These are phyloP conservation scores for Troides helena DNA, from an alignment of 2,888 invertebrate species.

Conservation along the genomic window DNA sequence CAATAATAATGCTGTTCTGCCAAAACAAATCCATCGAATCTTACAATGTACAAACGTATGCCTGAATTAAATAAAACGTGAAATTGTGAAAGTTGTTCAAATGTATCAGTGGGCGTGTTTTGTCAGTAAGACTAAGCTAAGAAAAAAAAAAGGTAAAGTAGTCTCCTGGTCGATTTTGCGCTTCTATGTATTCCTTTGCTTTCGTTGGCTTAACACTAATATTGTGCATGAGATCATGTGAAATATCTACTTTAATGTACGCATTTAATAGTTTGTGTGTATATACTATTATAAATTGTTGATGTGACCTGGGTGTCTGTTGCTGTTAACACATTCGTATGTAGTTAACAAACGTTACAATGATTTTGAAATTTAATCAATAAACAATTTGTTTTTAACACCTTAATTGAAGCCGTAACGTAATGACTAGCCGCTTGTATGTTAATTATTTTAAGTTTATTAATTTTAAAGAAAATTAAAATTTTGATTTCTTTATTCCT, in stretches of 20 bases:
- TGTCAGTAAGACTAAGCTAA: slow-evolving; percentile 77
- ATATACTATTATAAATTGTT: slow-evolving; percentile 56
- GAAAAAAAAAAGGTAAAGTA: slow-evolving; percentile 67
- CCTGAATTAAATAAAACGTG: slow-evolving; percentile 31
- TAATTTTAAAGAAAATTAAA: background rate
- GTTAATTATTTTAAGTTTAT: background rate
- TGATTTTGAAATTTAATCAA: slow-evolving; percentile 11
- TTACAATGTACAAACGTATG: slow-evolving; percentile 32
- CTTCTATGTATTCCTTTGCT: slow-evolving; percentile 48
- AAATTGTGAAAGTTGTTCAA: slow-evolving; percentile 36
- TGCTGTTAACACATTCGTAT: slow-evolving; percentile 49
- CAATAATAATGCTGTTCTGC: slow-evolving; percentile 70
- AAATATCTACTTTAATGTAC: slow-evolving; percentile 48
- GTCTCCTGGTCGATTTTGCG: slow-evolving; percentile 49
- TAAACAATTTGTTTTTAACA: slow-evolving; percentile 18
- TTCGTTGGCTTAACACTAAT: slow-evolving; percentile 49
- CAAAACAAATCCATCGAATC: slow-evolving; percentile 63
- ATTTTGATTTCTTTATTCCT: background rate
- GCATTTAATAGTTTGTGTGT: slow-evolving; percentile 55
- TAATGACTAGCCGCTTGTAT: slow-evolving; percentile 13
- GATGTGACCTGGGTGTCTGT: slow-evolving; percentile 77
- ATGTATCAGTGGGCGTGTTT: slow-evolving; percentile 56
- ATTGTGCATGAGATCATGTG: slow-evolving; percentile 55
- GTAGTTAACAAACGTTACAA: slow-evolving; percentile 39
- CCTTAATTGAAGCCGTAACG: slow-evolving; percentile 6